Conservation (phyloP, 2,113 vertebrate species). For the Baryphthengus martii region DNA sequence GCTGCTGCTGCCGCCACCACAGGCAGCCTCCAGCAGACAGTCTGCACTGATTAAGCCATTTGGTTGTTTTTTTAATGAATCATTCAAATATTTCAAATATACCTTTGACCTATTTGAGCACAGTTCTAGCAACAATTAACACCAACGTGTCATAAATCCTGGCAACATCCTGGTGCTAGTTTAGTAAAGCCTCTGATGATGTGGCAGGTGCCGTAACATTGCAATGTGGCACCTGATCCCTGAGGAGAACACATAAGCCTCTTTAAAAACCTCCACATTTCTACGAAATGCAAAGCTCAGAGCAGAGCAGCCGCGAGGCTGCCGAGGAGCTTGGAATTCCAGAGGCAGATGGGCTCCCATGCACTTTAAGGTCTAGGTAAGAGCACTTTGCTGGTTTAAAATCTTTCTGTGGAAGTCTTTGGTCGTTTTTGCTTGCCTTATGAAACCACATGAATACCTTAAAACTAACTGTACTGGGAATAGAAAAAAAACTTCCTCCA, state of each 20-base stretch:
- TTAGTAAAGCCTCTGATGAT: neutral
- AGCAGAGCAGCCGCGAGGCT: neutral
- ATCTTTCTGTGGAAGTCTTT: neutral
- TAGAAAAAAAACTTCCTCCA: neutral
- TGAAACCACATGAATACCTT: neutral
- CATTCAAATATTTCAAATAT: neutral
- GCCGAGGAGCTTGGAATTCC: neutral
- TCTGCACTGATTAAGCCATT: accelerated
- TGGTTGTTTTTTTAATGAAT: neutral
- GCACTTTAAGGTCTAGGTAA: neutral
- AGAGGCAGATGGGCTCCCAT: neutral
- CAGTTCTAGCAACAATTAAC: neutral
- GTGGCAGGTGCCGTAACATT: no score
- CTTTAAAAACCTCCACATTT: neutral
- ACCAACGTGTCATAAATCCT: neutral
- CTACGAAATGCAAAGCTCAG: neutral
- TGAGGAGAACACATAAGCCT: neutral
- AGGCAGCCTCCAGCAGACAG: neutral
- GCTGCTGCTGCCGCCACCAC: accelerated
- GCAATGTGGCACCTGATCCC: neutral
- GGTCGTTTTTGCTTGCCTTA: neutral
- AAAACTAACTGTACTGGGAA: neutral
- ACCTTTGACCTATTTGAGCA: neutral
- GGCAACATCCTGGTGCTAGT: neutral
- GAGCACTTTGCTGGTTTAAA: neutral